phyloP scores from a whole-genome alignment of 2,797 vertebrate species.

The Rhinophrynus dorsalis region DNA sequence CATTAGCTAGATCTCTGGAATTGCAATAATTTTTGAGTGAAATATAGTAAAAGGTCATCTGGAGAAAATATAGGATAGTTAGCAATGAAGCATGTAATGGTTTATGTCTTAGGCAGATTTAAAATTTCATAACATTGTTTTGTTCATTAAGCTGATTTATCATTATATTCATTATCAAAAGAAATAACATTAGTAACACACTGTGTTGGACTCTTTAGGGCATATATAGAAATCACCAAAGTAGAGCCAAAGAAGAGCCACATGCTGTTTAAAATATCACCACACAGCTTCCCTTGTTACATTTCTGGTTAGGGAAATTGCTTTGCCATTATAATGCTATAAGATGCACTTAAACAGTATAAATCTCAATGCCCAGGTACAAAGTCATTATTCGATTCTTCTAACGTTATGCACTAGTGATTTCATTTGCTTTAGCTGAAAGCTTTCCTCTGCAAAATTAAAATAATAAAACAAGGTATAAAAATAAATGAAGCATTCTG shows the following conservation, averaged over 20 bases:
- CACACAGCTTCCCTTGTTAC: neutral
- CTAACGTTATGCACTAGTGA: constrained; percentile 15
- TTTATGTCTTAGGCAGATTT: constrained; percentile 12
- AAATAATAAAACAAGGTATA: constrained; percentile 44
- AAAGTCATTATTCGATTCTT: constrained; percentile 37
- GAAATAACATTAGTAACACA: constrained; percentile 9
- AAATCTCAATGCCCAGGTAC: constrained; percentile 33
- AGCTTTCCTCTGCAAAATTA: constrained; percentile 37
- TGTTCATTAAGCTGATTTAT: constrained; percentile 55
- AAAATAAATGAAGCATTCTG: constrained; percentile 40
- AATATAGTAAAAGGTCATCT: too few relatives aligned
- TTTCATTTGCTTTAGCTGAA: constrained; percentile 37
- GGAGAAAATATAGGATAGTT: neutral
- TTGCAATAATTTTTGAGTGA: too few relatives aligned
- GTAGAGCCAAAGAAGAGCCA: neutral
- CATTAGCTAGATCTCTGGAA: too few relatives aligned
- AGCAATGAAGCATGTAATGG: neutral
- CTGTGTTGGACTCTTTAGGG: constrained; percentile 31
- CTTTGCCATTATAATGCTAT: constrained; percentile 28
- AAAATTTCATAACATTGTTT: constrained; percentile 27
- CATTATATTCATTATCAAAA: neutral
- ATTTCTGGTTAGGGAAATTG: constrained; percentile 40
- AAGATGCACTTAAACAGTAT: constrained; percentile 47
- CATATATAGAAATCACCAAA: constrained; percentile 15
- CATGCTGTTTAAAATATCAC: constrained; percentile 15